Conservation (phyloP, 2,113 vertebrate species). For the Bolborhynchus lineola region DNA sequence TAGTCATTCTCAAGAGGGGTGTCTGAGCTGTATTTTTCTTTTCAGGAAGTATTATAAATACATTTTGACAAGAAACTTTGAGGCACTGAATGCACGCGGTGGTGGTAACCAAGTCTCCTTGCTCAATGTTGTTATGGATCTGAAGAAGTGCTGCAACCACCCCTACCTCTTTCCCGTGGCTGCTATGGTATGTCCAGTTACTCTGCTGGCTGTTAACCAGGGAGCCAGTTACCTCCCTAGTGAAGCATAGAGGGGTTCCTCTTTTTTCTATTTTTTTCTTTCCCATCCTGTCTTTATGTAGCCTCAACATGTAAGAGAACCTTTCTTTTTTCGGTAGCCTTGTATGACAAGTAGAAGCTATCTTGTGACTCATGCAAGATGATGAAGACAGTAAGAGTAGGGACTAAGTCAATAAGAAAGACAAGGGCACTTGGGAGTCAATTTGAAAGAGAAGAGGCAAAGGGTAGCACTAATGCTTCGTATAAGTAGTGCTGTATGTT, state of each 20-base stretch:
- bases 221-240: neutral
- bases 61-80: conserved; percentile 95
- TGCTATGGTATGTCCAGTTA: conserved; percentile 80
- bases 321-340: neutral
- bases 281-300: neutral
- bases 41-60: conserved; percentile 97
- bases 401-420: neutral
- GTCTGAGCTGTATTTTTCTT: neutral
- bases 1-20: neutral
- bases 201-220: neutral
- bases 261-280: neutral
- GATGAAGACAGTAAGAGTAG: neutral
- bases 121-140: conserved; percentile 97
- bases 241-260: neutral
- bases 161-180: conserved; percentile 97
- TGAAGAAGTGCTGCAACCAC: conserved; percentile 98
- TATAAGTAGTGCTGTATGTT: neutral
- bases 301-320: neutral
- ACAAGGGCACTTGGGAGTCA: neutral
- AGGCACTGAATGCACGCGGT: conserved; percentile 93
- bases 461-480: neutral
- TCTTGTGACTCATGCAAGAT: neutral
- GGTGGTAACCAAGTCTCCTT: conserved; percentile 96
- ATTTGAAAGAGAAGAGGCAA: neutral
- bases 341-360: neutral